Conservation (phyloP, 2,113 vertebrate genomes). For the Ginglymostoma cirratum region DNA sequence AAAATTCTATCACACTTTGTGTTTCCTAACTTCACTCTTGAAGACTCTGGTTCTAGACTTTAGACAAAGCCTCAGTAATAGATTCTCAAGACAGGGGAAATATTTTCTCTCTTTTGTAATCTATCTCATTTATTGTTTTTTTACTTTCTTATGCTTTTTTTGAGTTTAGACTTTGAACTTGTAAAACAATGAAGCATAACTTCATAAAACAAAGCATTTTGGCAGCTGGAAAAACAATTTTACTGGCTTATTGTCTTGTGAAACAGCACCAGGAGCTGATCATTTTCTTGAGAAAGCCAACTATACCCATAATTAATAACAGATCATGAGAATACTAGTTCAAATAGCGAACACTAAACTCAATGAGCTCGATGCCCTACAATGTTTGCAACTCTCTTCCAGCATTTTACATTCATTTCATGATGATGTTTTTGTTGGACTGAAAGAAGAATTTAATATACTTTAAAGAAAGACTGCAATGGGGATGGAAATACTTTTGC, state of each 20-base stretch:
- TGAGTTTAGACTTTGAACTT: not conserved
- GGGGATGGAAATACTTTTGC: not conserved
- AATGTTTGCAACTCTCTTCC: not conserved
- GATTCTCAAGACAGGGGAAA: no score
- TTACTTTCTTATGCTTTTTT: not conserved
- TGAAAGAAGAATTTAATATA: not conserved
- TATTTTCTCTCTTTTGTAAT: no score
- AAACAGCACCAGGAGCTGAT: not conserved
- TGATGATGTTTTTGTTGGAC: constrained; percentile 1
- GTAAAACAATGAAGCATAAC: not conserved
- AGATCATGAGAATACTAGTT: constrained; percentile 21
- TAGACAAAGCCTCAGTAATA: no score
- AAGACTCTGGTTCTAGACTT: no score
- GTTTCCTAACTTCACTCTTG: no score
- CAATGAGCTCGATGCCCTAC: not conserved
- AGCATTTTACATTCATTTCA: not conserved
- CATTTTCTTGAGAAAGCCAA: not conserved
- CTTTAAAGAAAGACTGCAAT: not conserved
- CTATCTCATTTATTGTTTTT: not conserved
- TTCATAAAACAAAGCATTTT: not conserved
- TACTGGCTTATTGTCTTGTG: not conserved
- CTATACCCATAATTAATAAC: constrained; percentile 5
- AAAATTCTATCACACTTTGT: no score
- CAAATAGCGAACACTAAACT: not conserved
- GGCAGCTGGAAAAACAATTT: not conserved